Percentiles rank a stretch among this genome's conserved stretches.
phyloP scores from a whole-genome alignment of 2,113 vertebrate genomes.

The Bujurquina vittata region DNA sequence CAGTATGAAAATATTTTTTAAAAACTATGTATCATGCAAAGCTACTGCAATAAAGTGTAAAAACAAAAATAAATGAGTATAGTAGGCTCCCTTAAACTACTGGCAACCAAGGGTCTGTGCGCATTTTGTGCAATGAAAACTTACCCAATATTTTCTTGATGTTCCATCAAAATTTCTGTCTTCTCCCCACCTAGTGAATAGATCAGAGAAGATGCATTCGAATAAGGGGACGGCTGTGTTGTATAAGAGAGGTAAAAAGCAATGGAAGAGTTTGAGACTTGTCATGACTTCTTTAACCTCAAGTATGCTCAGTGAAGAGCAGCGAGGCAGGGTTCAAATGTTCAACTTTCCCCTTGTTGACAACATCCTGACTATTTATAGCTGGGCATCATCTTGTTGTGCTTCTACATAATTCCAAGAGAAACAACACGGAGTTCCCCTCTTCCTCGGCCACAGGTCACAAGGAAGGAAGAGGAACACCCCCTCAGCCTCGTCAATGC shows the following conservation, averaged over 20 bases:
- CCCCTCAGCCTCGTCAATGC: constrained; percentile 3
- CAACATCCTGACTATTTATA: constrained; percentile 67
- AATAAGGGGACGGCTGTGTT: background rate
- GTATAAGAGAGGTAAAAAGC: background rate
- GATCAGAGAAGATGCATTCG: constrained; percentile 12
- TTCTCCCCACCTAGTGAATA: constrained; percentile 90
- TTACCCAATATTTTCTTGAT: constrained; percentile 91
- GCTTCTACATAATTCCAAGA: constrained; percentile 43
- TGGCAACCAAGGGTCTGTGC: background rate
- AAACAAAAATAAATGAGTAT: background rate
- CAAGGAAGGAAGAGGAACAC: constrained; percentile 57
- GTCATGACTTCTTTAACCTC: constrained; percentile 17
- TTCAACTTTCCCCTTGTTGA: constrained; percentile 44
- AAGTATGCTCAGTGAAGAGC: background rate
- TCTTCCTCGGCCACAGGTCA: constrained; percentile 35
- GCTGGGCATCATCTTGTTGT: constrained; percentile 8
- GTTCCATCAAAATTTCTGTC: constrained; percentile 82
- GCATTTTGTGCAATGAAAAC: constrained; percentile 33
- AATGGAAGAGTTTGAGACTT: background rate
- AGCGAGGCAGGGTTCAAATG: constrained; percentile 1
- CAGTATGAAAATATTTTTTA: too few species aligned
- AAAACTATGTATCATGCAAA: too few species aligned
- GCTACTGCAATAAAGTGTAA: background rate
- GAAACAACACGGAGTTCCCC: constrained; percentile 57
- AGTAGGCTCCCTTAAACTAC: background rate